These are phyloP conservation scores for Heliconius ismenius DNA, from an alignment of 2,888 invertebrate species.

Conservation along the genomic window DNA sequence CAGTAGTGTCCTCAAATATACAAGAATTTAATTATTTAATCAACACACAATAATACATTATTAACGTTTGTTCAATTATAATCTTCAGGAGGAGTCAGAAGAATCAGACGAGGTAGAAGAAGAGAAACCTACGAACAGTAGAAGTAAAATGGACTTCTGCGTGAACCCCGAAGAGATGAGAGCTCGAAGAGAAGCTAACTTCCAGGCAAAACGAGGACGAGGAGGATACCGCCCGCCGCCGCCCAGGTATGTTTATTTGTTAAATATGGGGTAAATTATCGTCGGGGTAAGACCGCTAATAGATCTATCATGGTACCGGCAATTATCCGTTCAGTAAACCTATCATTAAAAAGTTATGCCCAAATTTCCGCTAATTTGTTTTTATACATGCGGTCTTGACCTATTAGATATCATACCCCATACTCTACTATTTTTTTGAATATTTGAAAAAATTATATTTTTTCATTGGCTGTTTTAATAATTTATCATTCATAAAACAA, in stretches of 20 bases:
- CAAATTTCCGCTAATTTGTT: no score
- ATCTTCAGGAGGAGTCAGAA: conserved; percentile 49
- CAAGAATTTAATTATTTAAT: neutral
- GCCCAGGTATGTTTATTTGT: conserved; percentile 49
- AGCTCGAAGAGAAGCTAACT: conserved; percentile 84
- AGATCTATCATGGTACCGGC: no score
- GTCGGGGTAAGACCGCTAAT: no score
- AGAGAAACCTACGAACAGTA: conserved; percentile 50
- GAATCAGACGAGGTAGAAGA: conserved; percentile 53
- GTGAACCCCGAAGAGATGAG: conserved; percentile 89
- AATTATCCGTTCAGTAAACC: no score
- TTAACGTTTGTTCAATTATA: neutral
- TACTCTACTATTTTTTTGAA: no score
- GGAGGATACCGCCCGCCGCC: conserved; percentile 55
- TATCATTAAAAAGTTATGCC: no score
- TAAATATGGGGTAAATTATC: no score
- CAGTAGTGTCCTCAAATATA: neutral
- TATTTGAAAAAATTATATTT: no score
- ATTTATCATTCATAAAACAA: no score
- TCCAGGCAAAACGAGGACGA: conserved; percentile 59
- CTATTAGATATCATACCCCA: no score
- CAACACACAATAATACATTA: neutral
- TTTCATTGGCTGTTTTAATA: no score
- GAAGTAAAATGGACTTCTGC: conserved; percentile 81
- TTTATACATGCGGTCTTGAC: no score